These are phyloP conservation scores for Dyspetes luteomarginatus DNA, from an alignment of 2,888 invertebrate genomes.

Conservation along the genomic window DNA sequence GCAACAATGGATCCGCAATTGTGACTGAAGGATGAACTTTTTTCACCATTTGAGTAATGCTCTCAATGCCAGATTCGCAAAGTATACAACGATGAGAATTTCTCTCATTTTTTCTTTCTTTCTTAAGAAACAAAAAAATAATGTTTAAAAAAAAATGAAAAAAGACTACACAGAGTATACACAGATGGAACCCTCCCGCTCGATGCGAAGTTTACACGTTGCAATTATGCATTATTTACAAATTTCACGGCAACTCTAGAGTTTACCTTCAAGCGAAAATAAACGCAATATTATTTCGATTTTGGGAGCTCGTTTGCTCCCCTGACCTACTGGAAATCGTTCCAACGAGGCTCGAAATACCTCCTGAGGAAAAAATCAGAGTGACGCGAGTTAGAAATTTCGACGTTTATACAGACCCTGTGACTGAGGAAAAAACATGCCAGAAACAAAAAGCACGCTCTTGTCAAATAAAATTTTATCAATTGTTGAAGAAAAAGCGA, in stretches of 20 bases:
- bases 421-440: neutral
- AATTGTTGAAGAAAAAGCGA: neutral
- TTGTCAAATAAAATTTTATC: neutral
- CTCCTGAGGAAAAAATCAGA: neutral
- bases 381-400: neutral
- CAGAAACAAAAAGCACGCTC: neutral
- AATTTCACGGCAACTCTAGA: constrained; percentile 33
- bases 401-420: neutral
- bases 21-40: neutral
- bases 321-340: constrained; percentile 51
- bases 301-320: constrained; percentile 11
- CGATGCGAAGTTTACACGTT: constrained; percentile 50
- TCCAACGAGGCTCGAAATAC: constrained; percentile 15
- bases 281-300: constrained; percentile 1
- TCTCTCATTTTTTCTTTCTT: no score
- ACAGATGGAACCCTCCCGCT: constrained; percentile 56
- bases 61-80: no score
- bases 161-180: constrained; percentile 40
- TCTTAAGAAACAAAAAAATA: constrained; percentile 37
- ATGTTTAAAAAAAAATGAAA: constrained; percentile 52
- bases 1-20: neutral
- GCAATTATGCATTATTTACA: constrained; percentile 52
- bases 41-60: neutral
- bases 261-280: constrained; percentile 21
- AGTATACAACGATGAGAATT: no score